Conservation (phyloP, 2,888 invertebrate species). For the Euplexia lucipara region DNA sequence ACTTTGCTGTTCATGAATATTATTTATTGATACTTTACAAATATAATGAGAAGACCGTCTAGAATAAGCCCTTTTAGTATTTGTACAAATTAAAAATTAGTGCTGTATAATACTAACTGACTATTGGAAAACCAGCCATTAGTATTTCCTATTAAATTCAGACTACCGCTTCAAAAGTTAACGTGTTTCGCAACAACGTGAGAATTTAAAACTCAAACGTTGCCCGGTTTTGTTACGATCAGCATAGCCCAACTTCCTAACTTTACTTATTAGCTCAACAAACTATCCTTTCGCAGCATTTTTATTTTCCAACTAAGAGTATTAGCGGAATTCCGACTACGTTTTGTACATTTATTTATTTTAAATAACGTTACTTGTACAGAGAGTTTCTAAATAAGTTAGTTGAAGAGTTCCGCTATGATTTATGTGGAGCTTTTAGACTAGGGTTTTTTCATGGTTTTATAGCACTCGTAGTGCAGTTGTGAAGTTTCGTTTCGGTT, state of each 20-base stretch:
- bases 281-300: conserved; percentile 45
- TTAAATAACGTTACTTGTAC: conserved; percentile 41
- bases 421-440: conserved; percentile 26
- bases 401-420: conserved; percentile 30
- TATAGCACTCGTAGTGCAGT: conserved; percentile 9
- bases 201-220: conserved; percentile 70
- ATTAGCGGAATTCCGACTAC: conserved; percentile 60
- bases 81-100: too few relatives aligned
- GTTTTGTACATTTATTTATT: conserved; percentile 66
- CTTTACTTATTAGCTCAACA: conserved; percentile 69
- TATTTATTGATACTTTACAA: too few relatives aligned
- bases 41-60: too few relatives aligned
- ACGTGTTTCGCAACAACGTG: conserved; percentile 53
- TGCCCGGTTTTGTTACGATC: conserved; percentile 57
- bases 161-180: conserved; percentile 22
- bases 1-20: too few relatives aligned
- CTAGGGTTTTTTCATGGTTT: conserved; percentile 24
- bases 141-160: conserved; percentile 11
- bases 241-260: conserved; percentile 60
- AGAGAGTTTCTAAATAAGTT: conserved; percentile 40
- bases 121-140: too few relatives aligned
- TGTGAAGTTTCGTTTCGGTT: conserved; percentile 1
- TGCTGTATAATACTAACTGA: too few relatives aligned
- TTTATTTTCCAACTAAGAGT: conserved; percentile 61
- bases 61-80: too few relatives aligned